Percentiles rank a stretch among this genome's conserved stretches.
These are phyloP conservation scores for Nephrotoma appendiculata DNA, from an alignment of 2,888 invertebrate genomes.

Conservation along the genomic window DNA sequence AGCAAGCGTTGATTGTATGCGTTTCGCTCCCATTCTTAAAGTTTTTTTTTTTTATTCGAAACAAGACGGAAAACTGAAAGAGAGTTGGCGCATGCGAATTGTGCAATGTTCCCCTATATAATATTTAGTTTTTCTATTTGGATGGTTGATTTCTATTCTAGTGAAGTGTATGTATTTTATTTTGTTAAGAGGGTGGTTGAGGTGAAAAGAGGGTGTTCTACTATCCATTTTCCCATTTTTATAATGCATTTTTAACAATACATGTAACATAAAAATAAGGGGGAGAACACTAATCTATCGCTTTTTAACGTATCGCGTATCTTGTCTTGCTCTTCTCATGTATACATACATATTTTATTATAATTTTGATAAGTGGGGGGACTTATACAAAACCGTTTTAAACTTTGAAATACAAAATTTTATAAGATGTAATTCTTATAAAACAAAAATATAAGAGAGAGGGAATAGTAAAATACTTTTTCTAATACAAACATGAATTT, in stretches of 20 bases:
- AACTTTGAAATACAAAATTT: neutral
- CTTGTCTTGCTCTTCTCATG: neutral
- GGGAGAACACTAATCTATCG: neutral
- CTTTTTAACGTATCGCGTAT: neutral
- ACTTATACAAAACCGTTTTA: neutral
- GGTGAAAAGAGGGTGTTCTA: neutral
- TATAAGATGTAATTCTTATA: neutral
- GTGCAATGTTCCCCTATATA: neutral
- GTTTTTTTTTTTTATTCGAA: neutral
- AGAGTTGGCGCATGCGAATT: neutral
- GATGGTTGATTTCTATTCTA: neutral
- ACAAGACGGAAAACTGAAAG: neutral
- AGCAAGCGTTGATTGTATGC: neutral
- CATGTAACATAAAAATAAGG: neutral
- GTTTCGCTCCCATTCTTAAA: neutral
- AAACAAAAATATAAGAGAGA: neutral
- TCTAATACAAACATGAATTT: neutral
- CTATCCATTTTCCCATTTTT: neutral
- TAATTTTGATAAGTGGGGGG: neutral
- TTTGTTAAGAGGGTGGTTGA: neutral
- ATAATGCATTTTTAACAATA: neutral
- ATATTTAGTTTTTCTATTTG: neutral
- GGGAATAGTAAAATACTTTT: neutral
- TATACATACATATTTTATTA: neutral
- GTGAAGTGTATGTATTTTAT: neutral